These are phyloP conservation scores for Diplodus puntazzo DNA, from an alignment of 2,797 vertebrate genomes.

Conservation along the genomic window DNA sequence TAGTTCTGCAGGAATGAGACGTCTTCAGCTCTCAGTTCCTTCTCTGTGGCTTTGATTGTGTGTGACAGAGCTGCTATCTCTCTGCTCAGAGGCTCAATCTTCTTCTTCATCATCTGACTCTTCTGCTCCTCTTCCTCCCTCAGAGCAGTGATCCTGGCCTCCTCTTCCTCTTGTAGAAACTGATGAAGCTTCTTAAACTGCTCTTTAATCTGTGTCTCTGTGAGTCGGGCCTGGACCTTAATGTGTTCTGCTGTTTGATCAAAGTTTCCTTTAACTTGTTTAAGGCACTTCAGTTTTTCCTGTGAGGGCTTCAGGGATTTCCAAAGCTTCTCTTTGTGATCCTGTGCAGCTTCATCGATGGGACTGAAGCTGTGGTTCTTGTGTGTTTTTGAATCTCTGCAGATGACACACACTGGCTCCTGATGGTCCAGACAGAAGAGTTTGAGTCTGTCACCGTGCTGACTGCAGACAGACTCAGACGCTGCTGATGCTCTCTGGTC, in stretches of 20 bases:
- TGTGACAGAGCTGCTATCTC: too few species aligned
- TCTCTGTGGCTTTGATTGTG: conserved; percentile 4
- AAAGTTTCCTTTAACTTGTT: conserved; percentile 8
- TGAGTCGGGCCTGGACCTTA: conserved; percentile 1
- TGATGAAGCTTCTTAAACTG: conserved; percentile 40
- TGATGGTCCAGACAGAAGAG: conserved; percentile 36
- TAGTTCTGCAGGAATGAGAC: conserved; percentile 25
- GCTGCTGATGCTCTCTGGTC: neutral
- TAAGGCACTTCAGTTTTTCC: too few species aligned
- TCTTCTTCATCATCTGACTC: neutral
- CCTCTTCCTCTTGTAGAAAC: conserved; percentile 35
- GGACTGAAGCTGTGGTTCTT: conserved; percentile 20
- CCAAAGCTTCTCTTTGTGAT: conserved; percentile 7
- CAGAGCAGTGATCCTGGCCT: conserved; percentile 30
- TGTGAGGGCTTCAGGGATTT: neutral
- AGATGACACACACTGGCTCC: conserved; percentile 30
- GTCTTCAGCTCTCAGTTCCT: neutral
- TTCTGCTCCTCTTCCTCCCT: conserved; percentile 38
- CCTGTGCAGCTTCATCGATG: conserved; percentile 27
- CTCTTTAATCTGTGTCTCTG: conserved; percentile 16
- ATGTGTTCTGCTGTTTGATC: conserved; percentile 19
- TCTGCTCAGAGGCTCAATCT: too few species aligned
- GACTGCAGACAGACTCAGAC: conserved; percentile 16
- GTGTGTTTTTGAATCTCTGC: conserved; percentile 34
- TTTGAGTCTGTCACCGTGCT: conserved; percentile 21